Percentiles rank a stretch among this genome's conserved stretches.
These are phyloP conservation scores for Pluvianellus socialis DNA, from an alignment of 2,113 vertebrate genomes.

Conservation along the genomic window DNA sequence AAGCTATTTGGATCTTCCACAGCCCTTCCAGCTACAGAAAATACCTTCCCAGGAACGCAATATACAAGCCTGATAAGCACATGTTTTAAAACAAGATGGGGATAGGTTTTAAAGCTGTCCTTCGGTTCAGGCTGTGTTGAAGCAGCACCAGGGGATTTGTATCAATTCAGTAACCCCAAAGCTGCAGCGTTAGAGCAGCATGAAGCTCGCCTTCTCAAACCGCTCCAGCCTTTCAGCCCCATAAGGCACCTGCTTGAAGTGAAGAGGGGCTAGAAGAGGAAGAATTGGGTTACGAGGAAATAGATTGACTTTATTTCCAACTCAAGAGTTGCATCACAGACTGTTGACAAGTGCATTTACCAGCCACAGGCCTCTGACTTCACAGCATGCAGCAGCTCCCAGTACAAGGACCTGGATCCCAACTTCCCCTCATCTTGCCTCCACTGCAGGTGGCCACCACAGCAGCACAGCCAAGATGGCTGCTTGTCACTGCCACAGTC, in stretches of 20 bases:
- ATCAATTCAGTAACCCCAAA: background rate
- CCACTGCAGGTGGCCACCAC: background rate
- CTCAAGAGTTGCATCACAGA: accelerated
- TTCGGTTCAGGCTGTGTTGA: background rate
- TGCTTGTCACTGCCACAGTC: background rate
- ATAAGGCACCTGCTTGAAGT: background rate
- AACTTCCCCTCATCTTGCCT: background rate
- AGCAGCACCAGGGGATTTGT: background rate
- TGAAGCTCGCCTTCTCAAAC: background rate
- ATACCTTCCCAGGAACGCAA: background rate
- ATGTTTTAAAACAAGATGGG: background rate
- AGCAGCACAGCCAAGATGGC: background rate
- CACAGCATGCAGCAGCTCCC: background rate
- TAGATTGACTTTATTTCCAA: accelerated
- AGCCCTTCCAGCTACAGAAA: background rate
- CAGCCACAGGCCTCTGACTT: background rate
- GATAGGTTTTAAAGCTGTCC: background rate
- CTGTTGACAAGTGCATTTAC: background rate
- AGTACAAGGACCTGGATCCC: accelerated
- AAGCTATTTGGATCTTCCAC: background rate
- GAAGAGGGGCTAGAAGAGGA: background rate
- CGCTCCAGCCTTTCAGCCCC: background rate
- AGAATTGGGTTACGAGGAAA: background rate
- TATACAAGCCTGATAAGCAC: background rate
- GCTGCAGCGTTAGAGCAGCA: background rate